phyloP scores from a whole-genome alignment of 92 coral and sea anemone species.

The Palythoa heliodiscus region DNA sequence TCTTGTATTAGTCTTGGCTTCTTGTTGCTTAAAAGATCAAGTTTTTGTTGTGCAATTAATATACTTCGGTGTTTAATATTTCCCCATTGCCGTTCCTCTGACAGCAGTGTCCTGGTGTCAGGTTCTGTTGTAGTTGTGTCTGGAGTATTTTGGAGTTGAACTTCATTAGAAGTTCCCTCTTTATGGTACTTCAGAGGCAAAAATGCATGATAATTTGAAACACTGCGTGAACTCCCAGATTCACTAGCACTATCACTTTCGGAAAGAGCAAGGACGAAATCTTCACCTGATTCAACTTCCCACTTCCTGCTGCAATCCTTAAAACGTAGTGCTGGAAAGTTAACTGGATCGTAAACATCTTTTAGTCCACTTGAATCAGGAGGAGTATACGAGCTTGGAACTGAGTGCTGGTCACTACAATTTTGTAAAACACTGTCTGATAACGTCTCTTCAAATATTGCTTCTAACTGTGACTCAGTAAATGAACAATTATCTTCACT shows the following conservation, averaged over 20 bases:
- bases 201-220: background rate
- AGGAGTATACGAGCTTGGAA: background rate
- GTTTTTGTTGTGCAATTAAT: background rate
- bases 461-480: constrained; percentile 25
- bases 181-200: background rate
- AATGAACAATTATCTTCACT: constrained; percentile 9
- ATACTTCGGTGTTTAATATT: background rate
- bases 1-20: background rate
- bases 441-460: background rate
- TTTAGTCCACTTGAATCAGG: background rate
- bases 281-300: background rate
- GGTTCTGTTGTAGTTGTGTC: background rate
- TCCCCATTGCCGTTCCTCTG: background rate
- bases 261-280: background rate
- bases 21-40: background rate
- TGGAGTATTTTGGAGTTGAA: background rate
- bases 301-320: background rate
- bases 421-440: background rate
- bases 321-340: constrained; percentile 6
- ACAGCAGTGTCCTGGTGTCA: background rate
- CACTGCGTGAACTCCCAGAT: background rate
- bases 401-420: background rate
- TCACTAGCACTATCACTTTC: background rate
- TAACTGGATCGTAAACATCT: background rate
- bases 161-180: background rate